Conservation (phyloP, 2,113 vertebrate species). For the Lagopus muta region DNA sequence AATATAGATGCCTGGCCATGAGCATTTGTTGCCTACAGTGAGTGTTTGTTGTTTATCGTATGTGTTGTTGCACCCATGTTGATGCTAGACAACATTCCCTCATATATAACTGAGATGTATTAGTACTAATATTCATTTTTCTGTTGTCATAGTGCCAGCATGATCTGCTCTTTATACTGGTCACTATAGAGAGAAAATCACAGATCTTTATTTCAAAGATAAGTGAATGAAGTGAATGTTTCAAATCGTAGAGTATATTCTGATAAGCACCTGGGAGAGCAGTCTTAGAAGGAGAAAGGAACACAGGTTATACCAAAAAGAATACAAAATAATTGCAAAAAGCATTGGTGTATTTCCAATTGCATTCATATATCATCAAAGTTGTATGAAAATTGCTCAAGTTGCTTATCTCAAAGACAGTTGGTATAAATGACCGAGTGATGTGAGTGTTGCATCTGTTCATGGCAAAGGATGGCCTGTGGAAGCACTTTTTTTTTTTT, state of each 20-base stretch:
- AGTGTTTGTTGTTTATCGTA: rapidly evolving
- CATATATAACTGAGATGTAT: background rate
- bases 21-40: background rate
- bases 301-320: background rate
- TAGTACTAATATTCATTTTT: background rate
- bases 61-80: background rate
- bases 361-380: background rate
- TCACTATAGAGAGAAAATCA: background rate
- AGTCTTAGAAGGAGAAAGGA: background rate
- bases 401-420: background rate
- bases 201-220: background rate
- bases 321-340: background rate
- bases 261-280: background rate
- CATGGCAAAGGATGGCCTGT: background rate
- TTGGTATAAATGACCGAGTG: background rate
- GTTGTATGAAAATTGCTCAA: background rate
- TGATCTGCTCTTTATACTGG: background rate
- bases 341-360: background rate
- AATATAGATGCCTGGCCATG: background rate
- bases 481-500: background rate
- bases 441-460: slow-evolving; percentile 1
- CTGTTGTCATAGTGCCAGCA: background rate
- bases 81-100: background rate
- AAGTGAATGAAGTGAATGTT: background rate
- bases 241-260: background rate